phyloP scores from a whole-genome alignment of 2,113 vertebrate species.

The Phylloscopus trochilus region DNA sequence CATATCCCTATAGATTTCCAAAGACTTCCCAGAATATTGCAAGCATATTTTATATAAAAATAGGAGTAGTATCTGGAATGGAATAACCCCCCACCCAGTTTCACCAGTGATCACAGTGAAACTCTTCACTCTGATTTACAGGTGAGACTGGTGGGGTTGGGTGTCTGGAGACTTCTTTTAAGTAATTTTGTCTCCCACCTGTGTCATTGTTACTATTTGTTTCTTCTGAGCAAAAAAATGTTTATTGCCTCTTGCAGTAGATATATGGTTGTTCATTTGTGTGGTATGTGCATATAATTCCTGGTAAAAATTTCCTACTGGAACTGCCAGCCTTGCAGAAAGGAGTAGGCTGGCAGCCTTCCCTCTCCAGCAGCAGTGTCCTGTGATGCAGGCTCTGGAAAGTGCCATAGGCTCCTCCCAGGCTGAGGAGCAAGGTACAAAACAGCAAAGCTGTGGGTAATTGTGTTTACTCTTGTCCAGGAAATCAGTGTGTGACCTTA shows the following conservation, averaged over 20 bases:
- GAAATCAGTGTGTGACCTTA: background rate
- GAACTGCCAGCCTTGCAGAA: background rate
- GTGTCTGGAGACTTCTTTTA: background rate
- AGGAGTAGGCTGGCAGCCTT: background rate
- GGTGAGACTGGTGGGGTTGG: background rate
- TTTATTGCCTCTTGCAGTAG: background rate
- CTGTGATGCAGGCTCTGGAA: no score
- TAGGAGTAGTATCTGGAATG: background rate
- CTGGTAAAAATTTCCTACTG: background rate
- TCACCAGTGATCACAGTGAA: background rate
- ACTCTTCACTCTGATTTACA: background rate
- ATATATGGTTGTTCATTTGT: background rate
- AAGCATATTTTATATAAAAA: background rate
- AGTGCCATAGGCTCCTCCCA: background rate
- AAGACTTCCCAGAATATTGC: background rate
- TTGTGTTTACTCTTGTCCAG: background rate
- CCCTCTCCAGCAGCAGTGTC: rapidly evolving
- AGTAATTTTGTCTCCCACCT: background rate
- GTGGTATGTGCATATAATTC: background rate
- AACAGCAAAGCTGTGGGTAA: background rate
- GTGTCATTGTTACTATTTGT: background rate
- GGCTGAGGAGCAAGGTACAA: background rate
- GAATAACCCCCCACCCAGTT: background rate
- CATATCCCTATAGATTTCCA: background rate
- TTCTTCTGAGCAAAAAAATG: background rate